Conservation (phyloP, 2,888 invertebrate species). For the Phania funesta region DNA sequence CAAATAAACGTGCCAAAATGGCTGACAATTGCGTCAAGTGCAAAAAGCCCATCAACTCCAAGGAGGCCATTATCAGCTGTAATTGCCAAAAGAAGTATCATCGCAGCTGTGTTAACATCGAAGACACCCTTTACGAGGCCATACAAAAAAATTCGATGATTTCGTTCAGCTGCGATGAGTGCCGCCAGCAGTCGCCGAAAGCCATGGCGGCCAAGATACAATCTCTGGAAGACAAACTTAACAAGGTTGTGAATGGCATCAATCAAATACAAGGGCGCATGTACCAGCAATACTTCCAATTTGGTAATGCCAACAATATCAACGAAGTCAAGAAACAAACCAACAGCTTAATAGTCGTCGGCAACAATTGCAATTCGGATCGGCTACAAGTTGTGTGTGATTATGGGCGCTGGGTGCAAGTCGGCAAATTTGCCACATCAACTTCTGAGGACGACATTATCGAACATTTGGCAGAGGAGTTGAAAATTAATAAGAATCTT, state of each 20-base stretch:
- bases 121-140: slow-evolving; percentile 75
- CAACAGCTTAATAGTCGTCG: slow-evolving; percentile 76
- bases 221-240: slow-evolving; percentile 77
- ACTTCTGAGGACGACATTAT: slow-evolving; percentile 78
- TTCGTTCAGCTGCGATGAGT: slow-evolving; percentile 77
- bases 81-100: slow-evolving; percentile 76
- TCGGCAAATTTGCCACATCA: slow-evolving; percentile 77
- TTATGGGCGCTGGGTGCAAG: slow-evolving; percentile 78
- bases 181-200: slow-evolving; percentile 76
- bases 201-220: slow-evolving; percentile 74
- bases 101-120: slow-evolving; percentile 76
- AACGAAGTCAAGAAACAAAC: slow-evolving; percentile 75
- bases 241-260: slow-evolving; percentile 77
- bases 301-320: slow-evolving; percentile 73
- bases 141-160: slow-evolving; percentile 77
- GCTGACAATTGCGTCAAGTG: slow-evolving; percentile 77
- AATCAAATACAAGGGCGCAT: slow-evolving; percentile 78
- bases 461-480: slow-evolving; percentile 76
- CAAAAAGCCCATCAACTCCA: slow-evolving; percentile 76
- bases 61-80: slow-evolving; percentile 75
- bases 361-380: slow-evolving; percentile 78
- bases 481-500: slow-evolving; percentile 77
- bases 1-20: slow-evolving; percentile 71
- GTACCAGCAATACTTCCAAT: slow-evolving; percentile 78
- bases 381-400: slow-evolving; percentile 78